phyloP scores from a whole-genome alignment of 2,888 invertebrate genomes.

The Pilophorus perplexus region DNA sequence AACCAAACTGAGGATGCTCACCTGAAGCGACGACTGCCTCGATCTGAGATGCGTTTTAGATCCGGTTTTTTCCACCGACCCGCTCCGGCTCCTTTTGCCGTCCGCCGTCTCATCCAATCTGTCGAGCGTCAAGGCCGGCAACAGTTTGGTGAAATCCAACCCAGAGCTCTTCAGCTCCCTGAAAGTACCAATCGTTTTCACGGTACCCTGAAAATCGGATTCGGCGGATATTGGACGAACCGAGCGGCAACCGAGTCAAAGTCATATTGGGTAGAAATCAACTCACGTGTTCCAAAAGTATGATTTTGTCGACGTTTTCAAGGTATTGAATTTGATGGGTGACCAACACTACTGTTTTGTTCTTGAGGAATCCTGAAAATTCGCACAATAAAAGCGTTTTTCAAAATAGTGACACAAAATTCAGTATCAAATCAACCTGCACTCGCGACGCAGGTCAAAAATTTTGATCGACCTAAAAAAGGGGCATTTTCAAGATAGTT shows the following conservation, averaged over 20 bases:
- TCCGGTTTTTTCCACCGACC: neutral
- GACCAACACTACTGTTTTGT: constrained; percentile 72
- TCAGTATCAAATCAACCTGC: too few relatives aligned
- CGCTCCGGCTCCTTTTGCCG: neutral
- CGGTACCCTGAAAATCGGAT: constrained; percentile 52
- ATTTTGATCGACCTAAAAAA: too few relatives aligned
- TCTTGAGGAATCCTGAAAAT: constrained; percentile 60
- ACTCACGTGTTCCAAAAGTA: constrained; percentile 54
- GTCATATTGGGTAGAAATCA: too few relatives aligned
- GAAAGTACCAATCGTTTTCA: constrained; percentile 61
- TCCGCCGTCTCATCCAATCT: constrained; percentile 50
- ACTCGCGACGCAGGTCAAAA: too few relatives aligned
- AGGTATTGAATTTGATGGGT: constrained; percentile 84
- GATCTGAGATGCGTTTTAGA: constrained; percentile 4
- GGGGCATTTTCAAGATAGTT: too few relatives aligned
- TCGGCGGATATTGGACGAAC: neutral
- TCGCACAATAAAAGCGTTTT: too few relatives aligned
- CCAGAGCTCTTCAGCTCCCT: constrained; percentile 70
- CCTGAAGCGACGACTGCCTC: constrained; percentile 47
- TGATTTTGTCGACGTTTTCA: constrained; percentile 62
- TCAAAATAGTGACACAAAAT: too few relatives aligned
- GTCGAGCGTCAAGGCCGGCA: too few relatives aligned
- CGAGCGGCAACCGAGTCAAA: too few relatives aligned
- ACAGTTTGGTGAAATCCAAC: constrained; percentile 71
- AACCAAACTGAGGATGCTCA: constrained; percentile 10